Evolutionary conservation across 2,113 vertebrate species (phyloP).

Genomic region (Hemiprocne comata): DNA sequence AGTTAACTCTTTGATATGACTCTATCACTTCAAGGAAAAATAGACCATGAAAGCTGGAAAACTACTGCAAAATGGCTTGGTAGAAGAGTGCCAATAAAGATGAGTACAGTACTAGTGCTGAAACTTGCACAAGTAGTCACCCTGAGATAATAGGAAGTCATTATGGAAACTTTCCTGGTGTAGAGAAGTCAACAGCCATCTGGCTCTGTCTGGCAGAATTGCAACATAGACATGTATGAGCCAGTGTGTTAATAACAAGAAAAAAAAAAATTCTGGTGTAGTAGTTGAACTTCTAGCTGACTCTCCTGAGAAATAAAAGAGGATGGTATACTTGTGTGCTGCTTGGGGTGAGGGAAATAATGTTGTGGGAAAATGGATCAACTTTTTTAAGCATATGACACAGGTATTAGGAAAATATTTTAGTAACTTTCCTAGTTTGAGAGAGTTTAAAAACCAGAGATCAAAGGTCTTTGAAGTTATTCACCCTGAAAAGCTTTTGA

Average conservation of each 20-base stretch:
- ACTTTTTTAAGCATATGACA: background rate
- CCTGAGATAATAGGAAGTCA: background rate
- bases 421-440: background rate
- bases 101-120: background rate
- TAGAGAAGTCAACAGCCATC: background rate
- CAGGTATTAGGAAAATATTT: background rate
- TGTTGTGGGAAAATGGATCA: fast-evolving
- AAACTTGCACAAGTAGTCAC: background rate
- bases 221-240: background rate
- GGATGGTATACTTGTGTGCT: background rate
- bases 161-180: background rate
- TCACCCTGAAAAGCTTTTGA: background rate
- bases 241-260: background rate
- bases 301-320: background rate
- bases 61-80: background rate
- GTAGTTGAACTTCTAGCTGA: background rate
- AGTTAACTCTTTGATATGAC: slow-evolving; percentile 20
- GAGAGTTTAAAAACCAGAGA: background rate
- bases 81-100: background rate
- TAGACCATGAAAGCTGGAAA: background rate
- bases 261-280: background rate
- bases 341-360: background rate
- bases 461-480: background rate
- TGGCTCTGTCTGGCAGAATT: background rate
- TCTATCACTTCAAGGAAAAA: background rate